These are phyloP conservation scores for Aythya baeri DNA, from an alignment of 2,113 vertebrate genomes.

Conservation along the genomic window DNA sequence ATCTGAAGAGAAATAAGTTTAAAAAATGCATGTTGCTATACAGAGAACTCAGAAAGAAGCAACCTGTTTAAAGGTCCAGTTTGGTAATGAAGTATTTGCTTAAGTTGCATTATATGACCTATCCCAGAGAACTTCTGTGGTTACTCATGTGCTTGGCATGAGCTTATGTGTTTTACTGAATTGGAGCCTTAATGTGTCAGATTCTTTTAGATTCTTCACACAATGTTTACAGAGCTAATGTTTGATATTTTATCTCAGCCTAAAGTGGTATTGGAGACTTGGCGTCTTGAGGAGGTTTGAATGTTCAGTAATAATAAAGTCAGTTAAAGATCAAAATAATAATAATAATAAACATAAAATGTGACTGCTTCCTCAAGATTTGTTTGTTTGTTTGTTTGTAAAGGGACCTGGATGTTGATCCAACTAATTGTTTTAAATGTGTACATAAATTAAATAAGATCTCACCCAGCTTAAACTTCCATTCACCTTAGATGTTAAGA, in stretches of 20 bases:
- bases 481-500: neutral
- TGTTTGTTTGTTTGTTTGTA: neutral
- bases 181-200: slow-evolving; percentile 16
- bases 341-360: neutral
- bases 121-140: neutral
- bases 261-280: neutral
- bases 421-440: neutral
- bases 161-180: slow-evolving; percentile 26
- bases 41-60: neutral
- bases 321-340: slow-evolving; percentile 48
- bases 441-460: neutral
- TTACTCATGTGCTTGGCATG: slow-evolving; percentile 25
- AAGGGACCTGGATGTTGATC: neutral
- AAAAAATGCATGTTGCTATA: neutral
- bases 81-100: neutral
- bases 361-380: neutral
- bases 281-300: neutral
- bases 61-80: slow-evolving; percentile 5
- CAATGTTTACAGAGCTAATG: slow-evolving; percentile 28
- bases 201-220: slow-evolving; percentile 40
- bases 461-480: neutral
- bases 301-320: slow-evolving; percentile 4
- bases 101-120: neutral
- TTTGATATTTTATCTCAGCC: slow-evolving; percentile 35
- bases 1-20: neutral